phyloP scores from a whole-genome alignment of 2,797 vertebrate species.

The Ataeniobius toweri region DNA sequence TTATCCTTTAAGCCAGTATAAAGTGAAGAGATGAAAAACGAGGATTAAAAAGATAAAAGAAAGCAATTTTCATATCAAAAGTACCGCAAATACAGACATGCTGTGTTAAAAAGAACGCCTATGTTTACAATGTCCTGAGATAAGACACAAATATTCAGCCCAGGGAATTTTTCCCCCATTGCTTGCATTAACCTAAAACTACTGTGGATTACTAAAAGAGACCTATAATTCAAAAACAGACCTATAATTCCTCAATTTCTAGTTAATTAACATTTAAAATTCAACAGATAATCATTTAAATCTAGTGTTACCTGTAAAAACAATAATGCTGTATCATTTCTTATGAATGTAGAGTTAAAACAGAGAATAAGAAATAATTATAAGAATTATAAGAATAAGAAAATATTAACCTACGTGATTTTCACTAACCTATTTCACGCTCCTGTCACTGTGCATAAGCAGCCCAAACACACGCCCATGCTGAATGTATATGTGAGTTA shows the following conservation, averaged over 20 bases:
- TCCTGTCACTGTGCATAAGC: conserved; percentile 69
- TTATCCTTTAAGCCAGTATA: not conserved
- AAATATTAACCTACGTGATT: conserved; percentile 63
- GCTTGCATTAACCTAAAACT: conserved; percentile 37
- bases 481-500: conserved; percentile 4
- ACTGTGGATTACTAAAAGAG: conserved; percentile 38
- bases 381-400: not conserved
- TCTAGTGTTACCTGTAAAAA: not conserved
- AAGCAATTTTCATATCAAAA: conserved; percentile 6
- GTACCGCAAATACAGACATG: not conserved
- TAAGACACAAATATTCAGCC: conserved; percentile 19
- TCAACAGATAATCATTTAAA: conserved; percentile 23
- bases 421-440: conserved; percentile 79
- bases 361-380: conserved; percentile 26
- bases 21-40: not conserved
- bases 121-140: conserved; percentile 17
- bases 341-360: not conserved
- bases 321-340: not conserved
- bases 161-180: not conserved
- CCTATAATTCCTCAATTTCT: conserved; percentile 37
- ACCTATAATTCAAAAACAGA: conserved; percentile 37
- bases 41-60: not conserved
- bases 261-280: conserved; percentile 31
- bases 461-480: conserved; percentile 51
- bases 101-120: conserved; percentile 5